Evolutionary conservation across 2,113 vertebrate genomes (phyloP).

Genomic region (Bostrychus sinensis): DNA sequence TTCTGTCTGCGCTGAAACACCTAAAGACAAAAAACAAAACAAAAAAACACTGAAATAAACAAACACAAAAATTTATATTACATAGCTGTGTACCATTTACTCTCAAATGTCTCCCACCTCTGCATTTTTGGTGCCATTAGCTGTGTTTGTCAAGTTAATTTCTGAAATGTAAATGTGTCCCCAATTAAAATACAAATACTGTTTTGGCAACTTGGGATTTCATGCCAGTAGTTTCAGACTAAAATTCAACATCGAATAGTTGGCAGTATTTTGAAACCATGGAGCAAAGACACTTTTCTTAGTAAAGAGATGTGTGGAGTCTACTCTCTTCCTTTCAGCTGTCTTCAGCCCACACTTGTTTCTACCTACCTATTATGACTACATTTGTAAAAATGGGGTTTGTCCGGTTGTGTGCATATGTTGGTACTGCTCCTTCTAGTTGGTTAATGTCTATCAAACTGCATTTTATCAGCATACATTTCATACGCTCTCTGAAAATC

Average conservation of each 20-base stretch:
- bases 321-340: neutral
- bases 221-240: neutral
- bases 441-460: too few species aligned
- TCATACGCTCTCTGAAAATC: too few species aligned
- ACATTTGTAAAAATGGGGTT: too few species aligned
- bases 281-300: neutral
- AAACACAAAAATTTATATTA: neutral
- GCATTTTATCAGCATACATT: too few species aligned
- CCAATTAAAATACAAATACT: neutral
- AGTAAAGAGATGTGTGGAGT: neutral
- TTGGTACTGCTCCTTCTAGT: too few species aligned
- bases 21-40: constrained; percentile 65
- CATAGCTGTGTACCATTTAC: neutral
- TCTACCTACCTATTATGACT: too few species aligned
- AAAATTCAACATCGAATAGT: too few species aligned
- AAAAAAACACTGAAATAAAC: constrained; percentile 12
- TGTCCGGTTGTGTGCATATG: too few species aligned
- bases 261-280: too few species aligned
- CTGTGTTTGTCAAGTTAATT: neutral
- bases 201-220: neutral
- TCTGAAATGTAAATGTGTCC: neutral
- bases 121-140: neutral
- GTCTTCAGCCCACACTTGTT: neutral
- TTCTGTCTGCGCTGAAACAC: constrained; percentile 97
- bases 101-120: neutral